Evolutionary conservation across 2,113 vertebrate genomes (phyloP), one percentile per base, ranked within the genome.

Genomic region (Baryphthengus martii): DNA sequence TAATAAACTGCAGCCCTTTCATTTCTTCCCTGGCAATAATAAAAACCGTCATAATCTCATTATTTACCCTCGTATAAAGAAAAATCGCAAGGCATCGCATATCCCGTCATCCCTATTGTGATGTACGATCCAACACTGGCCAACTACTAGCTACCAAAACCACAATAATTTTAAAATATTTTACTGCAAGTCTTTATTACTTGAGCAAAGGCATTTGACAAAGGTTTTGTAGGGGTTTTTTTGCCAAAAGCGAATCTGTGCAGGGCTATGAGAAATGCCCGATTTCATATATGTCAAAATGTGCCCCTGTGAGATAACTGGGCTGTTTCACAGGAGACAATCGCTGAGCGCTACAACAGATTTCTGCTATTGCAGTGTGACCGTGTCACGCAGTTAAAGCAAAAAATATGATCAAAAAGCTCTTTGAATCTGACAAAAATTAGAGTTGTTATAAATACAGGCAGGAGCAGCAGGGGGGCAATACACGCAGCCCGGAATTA

Each of bases 261-360:
- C 39, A 7, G 59, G 52, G 29, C 13, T 17, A 2, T 11, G 66
- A 44, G 67, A 25, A 70, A 16, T 13, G 14, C 52, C 49, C 33
- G 0, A 2, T 21, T 72, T 11, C 33, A 17, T 5, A 0, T 0
- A 2, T 7, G 77, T 3, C 24, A 2, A 25, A 40, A 9, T 4
- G 39, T 63, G 61, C 11, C 70, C 55, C 61, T 28, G 47, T 5
- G 66, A 63, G 78, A 78, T 39, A 75, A 47, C 6, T 3, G 56
- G 7, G 61, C 2, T 33, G 47, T 28, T 65, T 28, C 50, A 3
- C 5, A 7, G 58, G 45, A 75, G 9, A 21, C 58, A 63, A 71
- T 45, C 75, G 4, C 53, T 10, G 12, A 39, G 31, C 11, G 0
- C 26, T 13, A 3, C 18, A 3, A 26, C 56, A 45, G 56, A 6